These are phyloP conservation scores for Sebastiscus albofasciatus DNA, from an alignment of 2,797 vertebrate genomes.

Conservation along the genomic window DNA sequence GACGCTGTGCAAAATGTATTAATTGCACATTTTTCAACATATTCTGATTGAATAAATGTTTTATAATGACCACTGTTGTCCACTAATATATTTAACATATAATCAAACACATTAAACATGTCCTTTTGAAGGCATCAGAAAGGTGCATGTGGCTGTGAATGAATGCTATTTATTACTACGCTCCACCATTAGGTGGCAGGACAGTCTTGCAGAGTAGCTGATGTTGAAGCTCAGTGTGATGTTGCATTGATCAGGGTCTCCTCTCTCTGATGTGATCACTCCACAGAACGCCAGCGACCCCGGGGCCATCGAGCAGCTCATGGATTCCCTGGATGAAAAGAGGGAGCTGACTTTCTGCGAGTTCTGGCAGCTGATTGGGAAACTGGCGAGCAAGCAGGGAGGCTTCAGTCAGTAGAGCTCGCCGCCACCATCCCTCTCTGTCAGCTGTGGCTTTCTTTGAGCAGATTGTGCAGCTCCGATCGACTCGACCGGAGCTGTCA, in stretches of 20 bases:
- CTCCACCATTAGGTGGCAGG: conserved; percentile 72
- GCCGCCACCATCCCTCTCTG: not conserved
- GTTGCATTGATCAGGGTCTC: conserved; percentile 15
- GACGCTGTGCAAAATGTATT: not conserved
- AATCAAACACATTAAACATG: not conserved
- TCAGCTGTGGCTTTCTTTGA: not conserved
- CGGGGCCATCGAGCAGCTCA: conserved; percentile 74
- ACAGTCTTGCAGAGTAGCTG: conserved; percentile 40
- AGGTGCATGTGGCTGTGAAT: not conserved
- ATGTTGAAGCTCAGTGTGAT: not conserved
- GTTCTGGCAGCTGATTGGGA: conserved; percentile 87
- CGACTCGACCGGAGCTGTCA: not conserved
- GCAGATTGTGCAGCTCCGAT: conserved; percentile 10
- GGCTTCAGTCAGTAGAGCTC: conserved; percentile 71
- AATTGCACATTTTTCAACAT: not conserved
- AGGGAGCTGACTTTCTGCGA: conserved; percentile 85
- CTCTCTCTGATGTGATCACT: conserved; percentile 50
- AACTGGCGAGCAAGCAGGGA: conserved; percentile 77
- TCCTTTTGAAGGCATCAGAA: not conserved
- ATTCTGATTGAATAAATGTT: not conserved
- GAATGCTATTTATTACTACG: not conserved
- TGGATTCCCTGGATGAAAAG: conserved; percentile 81
- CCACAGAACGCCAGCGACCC: conserved; percentile 79
- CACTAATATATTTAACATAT: no score
- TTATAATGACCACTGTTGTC: not conserved